phyloP scores from a whole-genome alignment of 35 echinoderm and acorn worm species.

The Chiridota heheva region DNA sequence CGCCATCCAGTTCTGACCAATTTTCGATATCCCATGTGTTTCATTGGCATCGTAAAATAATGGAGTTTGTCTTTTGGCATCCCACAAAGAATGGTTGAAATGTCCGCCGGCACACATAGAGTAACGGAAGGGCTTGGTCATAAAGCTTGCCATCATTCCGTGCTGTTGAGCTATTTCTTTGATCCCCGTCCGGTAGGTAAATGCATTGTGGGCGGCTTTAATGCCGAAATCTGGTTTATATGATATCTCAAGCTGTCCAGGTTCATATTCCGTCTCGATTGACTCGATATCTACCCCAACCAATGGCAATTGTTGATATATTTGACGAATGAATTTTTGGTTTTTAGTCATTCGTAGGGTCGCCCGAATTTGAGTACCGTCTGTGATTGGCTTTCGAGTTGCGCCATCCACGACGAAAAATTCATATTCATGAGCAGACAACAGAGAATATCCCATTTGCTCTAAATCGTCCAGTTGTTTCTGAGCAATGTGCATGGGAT shows the following conservation, averaged over 20 bases:
- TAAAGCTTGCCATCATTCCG: conserved; percentile 42
- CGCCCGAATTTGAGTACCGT: neutral
- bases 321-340: neutral
- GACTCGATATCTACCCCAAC: conserved; percentile 43
- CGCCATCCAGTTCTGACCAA: conserved; percentile 43
- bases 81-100: conserved; percentile 56
- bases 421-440: conserved; percentile 6
- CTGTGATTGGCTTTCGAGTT: conserved; percentile 6
- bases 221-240: conserved; percentile 58
- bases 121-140: conserved; percentile 34
- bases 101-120: conserved; percentile 22
- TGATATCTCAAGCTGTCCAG: conserved; percentile 49
- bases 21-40: conserved; percentile 26
- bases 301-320: neutral
- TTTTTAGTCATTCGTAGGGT: neutral
- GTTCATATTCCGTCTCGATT: conserved; percentile 39
- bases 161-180: conserved; percentile 54
- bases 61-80: neutral
- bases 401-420: neutral
- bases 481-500: neutral
- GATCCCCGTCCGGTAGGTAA: conserved; percentile 51
- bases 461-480: neutral
- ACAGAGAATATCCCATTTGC: conserved; percentile 21
- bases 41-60: conserved; percentile 29
- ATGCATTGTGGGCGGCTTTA: conserved; percentile 41